A percentile compares a stretch with the other conserved stretches of the same genome.
Evolutionary conservation across 2,888 invertebrate genomes (phyloP).

Genomic region (Rotaria magnacalcarata): DNA sequence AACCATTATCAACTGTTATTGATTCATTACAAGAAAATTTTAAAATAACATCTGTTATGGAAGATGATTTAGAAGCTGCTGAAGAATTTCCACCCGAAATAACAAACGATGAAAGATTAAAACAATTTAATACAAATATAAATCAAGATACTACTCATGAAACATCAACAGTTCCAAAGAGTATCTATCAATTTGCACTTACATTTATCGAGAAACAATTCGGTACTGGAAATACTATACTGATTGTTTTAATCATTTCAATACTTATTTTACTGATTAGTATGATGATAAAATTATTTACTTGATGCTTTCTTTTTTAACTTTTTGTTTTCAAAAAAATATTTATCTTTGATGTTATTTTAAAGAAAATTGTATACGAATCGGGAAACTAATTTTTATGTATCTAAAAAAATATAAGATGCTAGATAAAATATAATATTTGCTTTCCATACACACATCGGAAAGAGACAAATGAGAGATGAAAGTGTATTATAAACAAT

Average conservation of each 20-base stretch:
- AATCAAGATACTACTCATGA: background rate
- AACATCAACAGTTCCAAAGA: background rate
- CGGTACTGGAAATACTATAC: background rate
- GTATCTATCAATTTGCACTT: background rate
- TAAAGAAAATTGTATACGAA: background rate
- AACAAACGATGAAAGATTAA: background rate
- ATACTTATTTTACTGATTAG: background rate
- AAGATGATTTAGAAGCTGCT: constrained; percentile 25
- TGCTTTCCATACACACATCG: too few relatives aligned
- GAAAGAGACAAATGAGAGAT: too few relatives aligned
- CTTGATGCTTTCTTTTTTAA: background rate
- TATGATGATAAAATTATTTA: constrained; percentile 1
- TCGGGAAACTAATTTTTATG: background rate
- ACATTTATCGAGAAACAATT: background rate
- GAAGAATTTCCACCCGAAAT: constrained; percentile 13
- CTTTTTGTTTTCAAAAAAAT: background rate
- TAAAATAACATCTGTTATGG: background rate
- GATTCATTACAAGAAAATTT: constrained; percentile 23
- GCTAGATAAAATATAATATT: too few relatives aligned
- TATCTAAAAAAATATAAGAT: background rate
- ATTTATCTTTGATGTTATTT: background rate
- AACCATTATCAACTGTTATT: background rate
- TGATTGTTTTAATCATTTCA: background rate
- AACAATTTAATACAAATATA: constrained; percentile 2
- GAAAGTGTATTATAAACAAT: too few relatives aligned